phyloP scores from a whole-genome alignment of 2,797 vertebrate genomes.

The Oreochromis mossambicus region DNA sequence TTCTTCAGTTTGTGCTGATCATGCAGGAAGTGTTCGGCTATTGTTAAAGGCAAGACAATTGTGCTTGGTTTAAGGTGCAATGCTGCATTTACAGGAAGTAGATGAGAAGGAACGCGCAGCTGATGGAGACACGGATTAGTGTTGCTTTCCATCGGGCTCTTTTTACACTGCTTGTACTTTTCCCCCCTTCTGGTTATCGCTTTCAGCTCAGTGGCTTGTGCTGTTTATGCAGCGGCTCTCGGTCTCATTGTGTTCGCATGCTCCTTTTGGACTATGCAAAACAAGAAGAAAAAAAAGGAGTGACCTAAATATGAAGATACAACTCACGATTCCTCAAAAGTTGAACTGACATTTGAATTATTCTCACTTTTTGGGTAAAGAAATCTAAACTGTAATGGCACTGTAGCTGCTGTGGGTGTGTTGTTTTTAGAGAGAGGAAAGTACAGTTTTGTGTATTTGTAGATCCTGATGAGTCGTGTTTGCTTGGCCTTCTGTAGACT shows the following conservation, averaged over 20 bases:
- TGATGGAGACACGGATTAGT: conserved; percentile 44
- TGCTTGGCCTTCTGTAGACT: not conserved
- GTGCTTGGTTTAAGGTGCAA: conserved; percentile 40
- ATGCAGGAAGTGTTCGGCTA: conserved; percentile 27
- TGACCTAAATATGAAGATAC: conserved; percentile 12
- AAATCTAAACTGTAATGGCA: not conserved
- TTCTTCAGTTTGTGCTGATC: conserved; percentile 56
- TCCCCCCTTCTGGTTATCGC: conserved; percentile 15
- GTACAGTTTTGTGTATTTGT: not conserved
- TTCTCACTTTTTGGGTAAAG: not conserved
- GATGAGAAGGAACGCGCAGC: conserved; percentile 3
- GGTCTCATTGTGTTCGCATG: conserved; percentile 22
- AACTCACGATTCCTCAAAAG: conserved; percentile 30
- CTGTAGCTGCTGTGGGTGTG: not conserved
- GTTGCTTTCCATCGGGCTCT: conserved; percentile 10
- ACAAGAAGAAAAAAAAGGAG: not conserved
- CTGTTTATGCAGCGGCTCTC: conserved; percentile 10
- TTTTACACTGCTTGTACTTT: not conserved
- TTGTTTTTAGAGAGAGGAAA: not conserved
- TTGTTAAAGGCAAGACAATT: conserved; percentile 33
- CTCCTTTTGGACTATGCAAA: conserved; percentile 3
- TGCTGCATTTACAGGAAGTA: not conserved
- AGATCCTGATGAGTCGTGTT: not conserved
- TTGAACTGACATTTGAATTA: not conserved
- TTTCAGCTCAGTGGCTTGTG: conserved; percentile 36